phyloP scores from a whole-genome alignment of 2,797 vertebrate species.

The Podarcis siculus region DNA sequence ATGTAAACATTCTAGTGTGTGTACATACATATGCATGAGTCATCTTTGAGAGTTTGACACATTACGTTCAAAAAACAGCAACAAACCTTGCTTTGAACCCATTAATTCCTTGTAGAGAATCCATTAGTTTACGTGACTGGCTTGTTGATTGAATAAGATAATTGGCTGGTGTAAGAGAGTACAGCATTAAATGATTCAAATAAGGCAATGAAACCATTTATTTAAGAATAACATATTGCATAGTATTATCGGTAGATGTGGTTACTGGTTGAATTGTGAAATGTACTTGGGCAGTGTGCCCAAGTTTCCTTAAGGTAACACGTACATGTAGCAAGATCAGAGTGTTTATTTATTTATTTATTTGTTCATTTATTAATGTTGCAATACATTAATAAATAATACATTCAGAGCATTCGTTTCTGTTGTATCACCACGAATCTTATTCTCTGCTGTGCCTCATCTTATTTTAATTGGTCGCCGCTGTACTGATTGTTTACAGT shows the following conservation, averaged over 20 bases:
- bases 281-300: background rate
- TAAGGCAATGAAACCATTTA: background rate
- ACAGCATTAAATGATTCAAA: background rate
- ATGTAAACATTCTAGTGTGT: background rate
- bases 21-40: background rate
- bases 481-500: constrained; percentile 8
- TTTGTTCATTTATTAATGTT: background rate
- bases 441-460: constrained; percentile 1
- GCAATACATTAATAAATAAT: background rate
- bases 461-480: constrained; percentile 17
- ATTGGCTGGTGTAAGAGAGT: background rate
- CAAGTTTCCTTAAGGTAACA: background rate
- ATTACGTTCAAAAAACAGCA: background rate
- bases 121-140: background rate
- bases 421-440: background rate
- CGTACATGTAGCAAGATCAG: background rate
- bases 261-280: background rate
- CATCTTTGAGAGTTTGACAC: background rate
- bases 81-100: background rate
- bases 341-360: background rate
- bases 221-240: background rate
- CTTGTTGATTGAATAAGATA: background rate
- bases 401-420: background rate
- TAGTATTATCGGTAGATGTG: background rate
- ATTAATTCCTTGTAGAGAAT: background rate